Conservation (phyloP, 2,888 invertebrate species). For the Caenorhabditis auriculariae region DNA sequence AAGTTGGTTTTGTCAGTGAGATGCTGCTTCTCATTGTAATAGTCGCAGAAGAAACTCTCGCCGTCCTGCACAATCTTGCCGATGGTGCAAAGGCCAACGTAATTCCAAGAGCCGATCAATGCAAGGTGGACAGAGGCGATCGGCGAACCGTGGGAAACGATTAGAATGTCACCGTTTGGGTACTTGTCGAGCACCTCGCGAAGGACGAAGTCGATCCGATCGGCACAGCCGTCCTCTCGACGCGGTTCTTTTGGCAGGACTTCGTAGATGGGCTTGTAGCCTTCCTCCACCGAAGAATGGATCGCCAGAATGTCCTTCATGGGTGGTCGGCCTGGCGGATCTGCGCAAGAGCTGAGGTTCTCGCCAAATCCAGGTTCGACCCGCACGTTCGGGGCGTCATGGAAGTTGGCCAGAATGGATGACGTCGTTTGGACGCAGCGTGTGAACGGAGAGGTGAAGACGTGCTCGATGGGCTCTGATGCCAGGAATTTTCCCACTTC, state of each 20-base stretch:
- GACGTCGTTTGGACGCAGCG: constrained; percentile 49
- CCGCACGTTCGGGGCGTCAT: constrained; percentile 20
- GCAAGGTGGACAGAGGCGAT: constrained; percentile 46
- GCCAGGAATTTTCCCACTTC: constrained; percentile 43
- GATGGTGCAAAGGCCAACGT: constrained; percentile 47
- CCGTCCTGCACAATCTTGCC: constrained; percentile 10
- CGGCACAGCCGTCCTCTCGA: constrained; percentile 21
- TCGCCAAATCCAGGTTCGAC: constrained; percentile 57
- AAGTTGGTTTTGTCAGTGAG: constrained; percentile 11
- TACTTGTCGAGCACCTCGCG: constrained; percentile 24
- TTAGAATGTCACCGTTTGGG: constrained; percentile 10
- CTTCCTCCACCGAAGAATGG: constrained; percentile 25
- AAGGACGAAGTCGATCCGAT: constrained; percentile 29
- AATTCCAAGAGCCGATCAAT: constrained; percentile 33
- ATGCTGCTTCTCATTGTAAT: constrained; percentile 8
- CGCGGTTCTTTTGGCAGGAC: constrained; percentile 25
- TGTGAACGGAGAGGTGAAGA: constrained; percentile 54
- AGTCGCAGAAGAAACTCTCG: neutral
- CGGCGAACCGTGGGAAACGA: constrained; percentile 32
- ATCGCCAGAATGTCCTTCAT: constrained; percentile 38
- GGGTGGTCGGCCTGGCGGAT: constrained; percentile 42
- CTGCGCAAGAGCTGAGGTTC: constrained; percentile 39
- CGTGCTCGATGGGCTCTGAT: constrained; percentile 34
- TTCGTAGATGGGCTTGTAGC: constrained; percentile 31
- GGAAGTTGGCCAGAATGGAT: constrained; percentile 8